Percentiles rank a stretch among this genome's conserved stretches.
These are phyloP conservation scores for Nesogale talazaci DNA, from an alignment of 2,113 vertebrate genomes.

Conservation along the genomic window DNA sequence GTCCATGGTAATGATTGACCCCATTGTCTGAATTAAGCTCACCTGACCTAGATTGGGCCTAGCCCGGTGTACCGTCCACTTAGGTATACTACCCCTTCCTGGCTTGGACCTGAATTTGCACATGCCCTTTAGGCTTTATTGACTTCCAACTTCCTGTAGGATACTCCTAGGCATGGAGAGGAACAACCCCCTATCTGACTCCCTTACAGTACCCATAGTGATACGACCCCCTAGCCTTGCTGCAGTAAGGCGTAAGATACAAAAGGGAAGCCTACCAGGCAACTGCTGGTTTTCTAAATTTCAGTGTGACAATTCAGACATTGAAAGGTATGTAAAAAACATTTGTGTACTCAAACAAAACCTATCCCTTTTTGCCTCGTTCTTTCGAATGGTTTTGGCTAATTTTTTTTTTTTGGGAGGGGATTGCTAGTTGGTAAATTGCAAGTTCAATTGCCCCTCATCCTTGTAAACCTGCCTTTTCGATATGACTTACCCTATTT, in stretches of 20 bases:
- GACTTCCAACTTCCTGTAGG: too few relatives aligned
- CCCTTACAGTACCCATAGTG: background rate
- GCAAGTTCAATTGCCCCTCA: constrained; percentile 19
- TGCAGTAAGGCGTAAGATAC: background rate
- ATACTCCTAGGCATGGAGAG: too few relatives aligned
- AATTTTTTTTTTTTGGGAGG: background rate
- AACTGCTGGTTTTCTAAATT: background rate
- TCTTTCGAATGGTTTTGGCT: background rate
- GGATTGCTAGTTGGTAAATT: background rate
- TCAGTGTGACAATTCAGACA: background rate
- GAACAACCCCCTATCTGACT: too few relatives aligned
- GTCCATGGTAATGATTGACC: too few relatives aligned
- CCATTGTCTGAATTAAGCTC: too few relatives aligned
- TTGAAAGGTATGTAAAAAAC: background rate
- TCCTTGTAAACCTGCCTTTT: background rate
- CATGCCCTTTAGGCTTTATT: too few relatives aligned
- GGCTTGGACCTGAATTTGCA: too few relatives aligned
- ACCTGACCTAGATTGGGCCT: too few relatives aligned
- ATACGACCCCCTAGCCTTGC: background rate
- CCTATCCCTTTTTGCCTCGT: constrained; percentile 2
- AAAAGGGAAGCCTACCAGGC: constrained; percentile 3
- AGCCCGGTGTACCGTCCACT: too few relatives aligned
- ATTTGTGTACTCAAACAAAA: background rate
- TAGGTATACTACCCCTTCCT: too few relatives aligned
- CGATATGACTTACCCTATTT: constrained; percentile 8